Evolutionary conservation across 2,888 invertebrate genomes (phyloP).

Genomic region (Leucophenga maculata): DNA sequence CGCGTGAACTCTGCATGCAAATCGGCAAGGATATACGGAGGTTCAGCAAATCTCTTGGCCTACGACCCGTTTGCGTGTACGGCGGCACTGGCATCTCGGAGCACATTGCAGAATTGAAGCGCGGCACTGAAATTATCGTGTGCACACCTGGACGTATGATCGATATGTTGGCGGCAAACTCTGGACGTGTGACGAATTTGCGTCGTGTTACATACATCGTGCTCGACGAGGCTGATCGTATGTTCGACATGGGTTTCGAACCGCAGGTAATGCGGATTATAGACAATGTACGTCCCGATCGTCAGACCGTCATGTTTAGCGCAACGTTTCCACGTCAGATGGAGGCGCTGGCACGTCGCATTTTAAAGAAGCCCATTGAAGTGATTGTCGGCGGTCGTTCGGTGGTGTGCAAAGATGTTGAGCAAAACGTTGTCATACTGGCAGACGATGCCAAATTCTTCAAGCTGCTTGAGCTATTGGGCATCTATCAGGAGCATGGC

Average conservation of each 20-base stretch:
- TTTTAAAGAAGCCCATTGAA: slow-evolving; percentile 95
- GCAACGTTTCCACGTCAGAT: slow-evolving; percentile 99
- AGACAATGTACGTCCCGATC: slow-evolving; percentile 95
- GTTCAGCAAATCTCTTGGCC: slow-evolving; percentile 89
- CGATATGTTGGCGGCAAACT: slow-evolving; percentile 99
- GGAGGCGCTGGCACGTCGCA: slow-evolving; percentile 96
- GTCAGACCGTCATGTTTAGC: slow-evolving; percentile 99
- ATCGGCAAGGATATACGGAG: slow-evolving; percentile 97
- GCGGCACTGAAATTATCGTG: slow-evolving; percentile 98
- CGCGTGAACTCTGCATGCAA: slow-evolving; percentile 98
- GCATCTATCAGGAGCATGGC: slow-evolving; percentile 90
- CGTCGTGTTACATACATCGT: slow-evolving; percentile 97
- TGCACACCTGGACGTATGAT: slow-evolving; percentile 99
- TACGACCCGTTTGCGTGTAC: slow-evolving; percentile 96
- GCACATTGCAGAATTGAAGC: slow-evolving; percentile 93
- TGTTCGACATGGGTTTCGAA: slow-evolving; percentile 99
- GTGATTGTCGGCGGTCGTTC: slow-evolving; percentile 97
- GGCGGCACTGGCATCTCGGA: slow-evolving; percentile 97
- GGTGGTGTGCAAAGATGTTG: slow-evolving; percentile 97
- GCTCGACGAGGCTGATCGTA: slow-evolving; percentile 98
- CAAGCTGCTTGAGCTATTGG: slow-evolving; percentile 97
- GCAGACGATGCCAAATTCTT: slow-evolving; percentile 98
- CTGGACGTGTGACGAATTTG: slow-evolving; percentile 96
- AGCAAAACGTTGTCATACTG: slow-evolving; percentile 92
- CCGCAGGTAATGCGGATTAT: slow-evolving; percentile 88